phyloP scores from a whole-genome alignment of 1,140 invertebrate genomes.

The Cotesia typhae region DNA sequence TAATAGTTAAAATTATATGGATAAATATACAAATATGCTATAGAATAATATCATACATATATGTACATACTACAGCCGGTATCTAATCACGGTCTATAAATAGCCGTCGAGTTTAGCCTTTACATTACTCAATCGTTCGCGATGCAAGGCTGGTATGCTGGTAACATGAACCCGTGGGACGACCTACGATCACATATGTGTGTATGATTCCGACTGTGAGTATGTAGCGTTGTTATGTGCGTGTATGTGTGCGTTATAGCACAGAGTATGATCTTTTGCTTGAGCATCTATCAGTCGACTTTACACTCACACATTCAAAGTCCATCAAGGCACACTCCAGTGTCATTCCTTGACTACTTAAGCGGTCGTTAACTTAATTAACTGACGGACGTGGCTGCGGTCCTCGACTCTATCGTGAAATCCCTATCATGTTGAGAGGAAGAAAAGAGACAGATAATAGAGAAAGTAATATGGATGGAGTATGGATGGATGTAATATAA shows the following conservation, averaged over 20 bases:
- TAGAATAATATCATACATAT: slow-evolving; percentile 40
- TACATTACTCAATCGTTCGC: slow-evolving; percentile 20
- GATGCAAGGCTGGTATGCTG: slow-evolving; percentile 21
- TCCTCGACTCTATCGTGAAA: slow-evolving; percentile 38
- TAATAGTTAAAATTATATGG: too few relatives aligned
- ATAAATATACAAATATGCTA: slow-evolving; percentile 32
- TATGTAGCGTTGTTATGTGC: too few relatives aligned
- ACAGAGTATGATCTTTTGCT: slow-evolving; percentile 11
- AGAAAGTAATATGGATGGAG: too few relatives aligned
- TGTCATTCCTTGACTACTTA: slow-evolving; percentile 51
- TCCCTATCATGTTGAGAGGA: slow-evolving; percentile 22
- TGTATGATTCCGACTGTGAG: too few relatives aligned
- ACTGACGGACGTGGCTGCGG: slow-evolving; percentile 50
- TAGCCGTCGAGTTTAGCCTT: slow-evolving; percentile 44
- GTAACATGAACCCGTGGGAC: slow-evolving; percentile 51
- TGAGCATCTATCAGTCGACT: slow-evolving; percentile 13
- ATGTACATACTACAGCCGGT: slow-evolving; percentile 41
- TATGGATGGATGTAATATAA: slow-evolving; percentile 23
- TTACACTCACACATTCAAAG: slow-evolving; percentile 10
- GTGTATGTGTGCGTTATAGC: too few relatives aligned
- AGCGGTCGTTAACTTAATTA: slow-evolving; percentile 60
- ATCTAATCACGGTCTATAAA: slow-evolving; percentile 54
- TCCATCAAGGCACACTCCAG: slow-evolving; percentile 33
- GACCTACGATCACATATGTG: slow-evolving; percentile 26
- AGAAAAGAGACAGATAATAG: too few relatives aligned